Evolutionary conservation across 2,888 invertebrate genomes (phyloP).

Genomic region (Stenchaetothrips biformis): DNA sequence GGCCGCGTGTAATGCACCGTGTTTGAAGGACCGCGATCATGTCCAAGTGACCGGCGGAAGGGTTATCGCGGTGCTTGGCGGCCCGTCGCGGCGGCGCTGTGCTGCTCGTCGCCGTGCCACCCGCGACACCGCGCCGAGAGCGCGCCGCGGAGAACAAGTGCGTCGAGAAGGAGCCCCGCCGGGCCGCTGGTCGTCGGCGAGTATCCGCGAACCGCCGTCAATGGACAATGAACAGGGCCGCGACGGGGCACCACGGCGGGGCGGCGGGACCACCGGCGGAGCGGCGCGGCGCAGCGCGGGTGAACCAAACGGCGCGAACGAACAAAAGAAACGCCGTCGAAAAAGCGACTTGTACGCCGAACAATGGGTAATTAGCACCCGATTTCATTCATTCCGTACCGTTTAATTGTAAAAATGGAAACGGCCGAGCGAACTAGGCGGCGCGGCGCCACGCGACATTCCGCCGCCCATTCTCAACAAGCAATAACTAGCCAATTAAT

Average conservation of each 20-base stretch:
- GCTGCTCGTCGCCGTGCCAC: neutral
- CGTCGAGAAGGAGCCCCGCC: neutral
- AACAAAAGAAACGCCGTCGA: neutral
- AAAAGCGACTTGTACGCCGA: neutral
- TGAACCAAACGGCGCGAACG: conserved; percentile 1
- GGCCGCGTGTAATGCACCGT: no score
- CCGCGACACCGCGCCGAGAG: neutral
- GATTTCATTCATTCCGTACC: conserved; percentile 19
- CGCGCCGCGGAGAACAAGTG: neutral
- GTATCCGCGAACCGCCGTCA: neutral
- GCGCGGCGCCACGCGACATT: neutral
- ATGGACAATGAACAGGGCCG: neutral
- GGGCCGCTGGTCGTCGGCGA: neutral
- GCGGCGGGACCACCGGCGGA: neutral
- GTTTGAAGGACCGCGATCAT: no score
- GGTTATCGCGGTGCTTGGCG: no score
- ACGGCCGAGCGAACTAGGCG: neutral
- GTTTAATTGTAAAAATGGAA: conserved; percentile 11
- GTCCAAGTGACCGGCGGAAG: no score
- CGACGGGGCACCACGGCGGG: neutral
- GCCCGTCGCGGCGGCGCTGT: neutral
- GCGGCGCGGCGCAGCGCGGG: neutral
- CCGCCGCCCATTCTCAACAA: neutral
- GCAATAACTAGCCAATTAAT: conserved; percentile 23
- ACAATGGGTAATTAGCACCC: conserved; percentile 19